Conservation (phyloP, 1,140 invertebrate species). For the Drosophila nebulosa region DNA sequence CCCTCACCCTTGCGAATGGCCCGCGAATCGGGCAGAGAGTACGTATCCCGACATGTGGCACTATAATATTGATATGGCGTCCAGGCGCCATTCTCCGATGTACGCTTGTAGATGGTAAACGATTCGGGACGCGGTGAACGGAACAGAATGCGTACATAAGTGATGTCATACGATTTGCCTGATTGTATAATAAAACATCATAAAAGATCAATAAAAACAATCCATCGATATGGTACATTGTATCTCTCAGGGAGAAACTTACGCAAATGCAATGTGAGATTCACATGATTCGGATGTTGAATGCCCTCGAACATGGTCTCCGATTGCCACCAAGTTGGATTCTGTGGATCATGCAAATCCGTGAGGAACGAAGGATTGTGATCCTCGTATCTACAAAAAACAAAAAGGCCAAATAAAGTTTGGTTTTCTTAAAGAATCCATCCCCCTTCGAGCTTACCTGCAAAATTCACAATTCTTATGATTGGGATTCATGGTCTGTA, state of each 20-base stretch:
- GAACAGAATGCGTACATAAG: constrained; percentile 96
- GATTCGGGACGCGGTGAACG: constrained; percentile 97
- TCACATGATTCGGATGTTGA: constrained; percentile 94
- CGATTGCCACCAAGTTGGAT: constrained; percentile 99
- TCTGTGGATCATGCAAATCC: constrained; percentile 93
- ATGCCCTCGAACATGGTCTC: constrained; percentile 97
- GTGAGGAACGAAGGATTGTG: constrained; percentile 87
- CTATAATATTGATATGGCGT: constrained; percentile 98
- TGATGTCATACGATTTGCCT: constrained; percentile 99
- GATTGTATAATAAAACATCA: not conserved
- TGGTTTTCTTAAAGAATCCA: too few species aligned
- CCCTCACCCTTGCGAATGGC: constrained; percentile 87
- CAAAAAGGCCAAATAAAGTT: too few species aligned
- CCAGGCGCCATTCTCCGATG: constrained; percentile 90
- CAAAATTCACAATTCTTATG: constrained; percentile 83
- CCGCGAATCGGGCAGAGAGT: constrained; percentile 89
- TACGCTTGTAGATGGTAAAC: constrained; percentile 97
- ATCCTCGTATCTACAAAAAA: constrained; percentile 52
- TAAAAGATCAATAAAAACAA: not conserved
- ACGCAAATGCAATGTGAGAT: constrained; percentile 95
- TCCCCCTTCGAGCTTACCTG: too few species aligned
- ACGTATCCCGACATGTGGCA: constrained; percentile 94
- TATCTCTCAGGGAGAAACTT: constrained; percentile 81
- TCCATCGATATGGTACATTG: not conserved
- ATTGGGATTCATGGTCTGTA: constrained; percentile 88